Conservation (phyloP, 2,888 invertebrate genomes). For the Ischnura elegans region DNA sequence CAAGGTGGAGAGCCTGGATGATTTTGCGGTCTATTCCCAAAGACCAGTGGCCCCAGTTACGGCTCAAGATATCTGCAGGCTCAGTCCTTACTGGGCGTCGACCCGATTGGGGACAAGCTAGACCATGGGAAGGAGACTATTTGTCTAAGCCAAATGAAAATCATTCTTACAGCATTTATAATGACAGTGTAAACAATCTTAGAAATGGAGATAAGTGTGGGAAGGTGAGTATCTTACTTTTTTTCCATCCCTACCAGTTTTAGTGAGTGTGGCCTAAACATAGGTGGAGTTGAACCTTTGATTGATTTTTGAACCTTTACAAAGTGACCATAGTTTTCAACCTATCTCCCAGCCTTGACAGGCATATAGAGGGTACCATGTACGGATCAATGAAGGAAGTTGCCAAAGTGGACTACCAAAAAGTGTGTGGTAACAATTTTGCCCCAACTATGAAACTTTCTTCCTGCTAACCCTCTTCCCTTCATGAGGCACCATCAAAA, state of each 20-base stretch:
- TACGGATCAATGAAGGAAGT: too few species aligned
- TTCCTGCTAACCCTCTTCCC: too few species aligned
- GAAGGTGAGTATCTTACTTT: constrained; percentile 75
- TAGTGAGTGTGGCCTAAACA: background rate
- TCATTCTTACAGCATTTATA: constrained; percentile 83
- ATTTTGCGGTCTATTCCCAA: constrained; percentile 89
- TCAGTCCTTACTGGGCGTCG: constrained; percentile 85
- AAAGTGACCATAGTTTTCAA: background rate
- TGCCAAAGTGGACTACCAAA: too few species aligned
- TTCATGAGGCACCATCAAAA: too few species aligned
- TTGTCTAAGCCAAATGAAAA: constrained; percentile 85
- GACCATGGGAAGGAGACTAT: constrained; percentile 93
- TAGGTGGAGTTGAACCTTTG: too few species aligned
- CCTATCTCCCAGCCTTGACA: too few species aligned
- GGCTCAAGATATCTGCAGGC: constrained; percentile 86
- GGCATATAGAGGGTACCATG: too few species aligned
- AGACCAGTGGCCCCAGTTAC: constrained; percentile 93
- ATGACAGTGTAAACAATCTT: constrained; percentile 84
- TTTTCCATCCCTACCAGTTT: background rate
- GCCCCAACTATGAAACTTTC: too few species aligned
- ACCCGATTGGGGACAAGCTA: constrained; percentile 86
- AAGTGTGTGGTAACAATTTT: too few species aligned
- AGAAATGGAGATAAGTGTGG: constrained; percentile 85
- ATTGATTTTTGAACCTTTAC: background rate
- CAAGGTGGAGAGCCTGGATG: constrained; percentile 94